phyloP scores from a whole-genome alignment of 2,113 vertebrate species.

The Neotoma lepida region DNA sequence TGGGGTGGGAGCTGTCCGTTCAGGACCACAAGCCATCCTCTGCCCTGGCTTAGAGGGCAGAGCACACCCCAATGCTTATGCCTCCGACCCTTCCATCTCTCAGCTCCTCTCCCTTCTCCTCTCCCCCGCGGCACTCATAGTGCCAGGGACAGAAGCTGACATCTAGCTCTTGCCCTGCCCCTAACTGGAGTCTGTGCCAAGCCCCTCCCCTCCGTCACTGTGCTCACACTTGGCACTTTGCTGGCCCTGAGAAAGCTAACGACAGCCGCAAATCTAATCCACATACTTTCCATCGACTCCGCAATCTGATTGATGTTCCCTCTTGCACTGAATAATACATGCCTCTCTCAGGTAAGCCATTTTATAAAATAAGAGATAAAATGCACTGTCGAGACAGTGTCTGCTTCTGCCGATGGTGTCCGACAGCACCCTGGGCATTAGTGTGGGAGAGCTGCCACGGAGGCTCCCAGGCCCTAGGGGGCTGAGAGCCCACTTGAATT shows the following conservation, averaged over 20 bases:
- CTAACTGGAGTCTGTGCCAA: conserved; percentile 65
- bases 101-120: background rate
- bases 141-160: conserved; percentile 61
- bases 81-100: background rate
- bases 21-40: conserved; percentile 83
- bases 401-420: conserved; percentile 71
- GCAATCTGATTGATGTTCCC: conserved; percentile 71
- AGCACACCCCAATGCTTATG: conserved; percentile 58
- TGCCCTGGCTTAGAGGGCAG: conserved; percentile 69
- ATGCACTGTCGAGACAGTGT: conserved; percentile 65
- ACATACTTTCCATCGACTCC: conserved; percentile 44
- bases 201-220: conserved; percentile 70
- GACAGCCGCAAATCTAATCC: conserved; percentile 57
- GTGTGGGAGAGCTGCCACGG: conserved; percentile 69
- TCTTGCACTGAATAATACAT: conserved; percentile 81
- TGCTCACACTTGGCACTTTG: conserved; percentile 67
- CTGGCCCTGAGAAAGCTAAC: conserved; percentile 59
- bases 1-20: conserved; percentile 65
- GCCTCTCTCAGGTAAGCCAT: conserved; percentile 86
- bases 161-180: conserved; percentile 28
- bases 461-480: conserved; percentile 75
- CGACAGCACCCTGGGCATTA: conserved; percentile 67
- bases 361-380: conserved; percentile 75
- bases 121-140: background rate
- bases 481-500: conserved; percentile 76